These are phyloP conservation scores for Chloroceryle amazona DNA, from an alignment of 2,797 vertebrate species.

Conservation along the genomic window DNA sequence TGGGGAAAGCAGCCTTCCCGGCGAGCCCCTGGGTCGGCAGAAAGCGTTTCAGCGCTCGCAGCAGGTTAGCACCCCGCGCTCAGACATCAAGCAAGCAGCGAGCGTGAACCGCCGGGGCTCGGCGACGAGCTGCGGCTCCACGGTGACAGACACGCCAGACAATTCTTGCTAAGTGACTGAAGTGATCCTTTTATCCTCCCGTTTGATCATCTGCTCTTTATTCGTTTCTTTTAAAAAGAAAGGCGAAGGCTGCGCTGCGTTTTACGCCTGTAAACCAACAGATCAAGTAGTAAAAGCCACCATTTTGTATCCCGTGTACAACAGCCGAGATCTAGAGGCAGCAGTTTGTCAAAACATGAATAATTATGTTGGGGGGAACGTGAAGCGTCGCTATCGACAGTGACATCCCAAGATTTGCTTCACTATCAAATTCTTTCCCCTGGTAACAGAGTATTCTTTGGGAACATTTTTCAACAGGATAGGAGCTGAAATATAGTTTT, in stretches of 20 bases:
- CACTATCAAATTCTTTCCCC: background rate
- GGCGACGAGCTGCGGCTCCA: background rate
- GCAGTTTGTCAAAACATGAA: background rate
- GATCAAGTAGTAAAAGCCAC: background rate
- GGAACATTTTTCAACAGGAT: background rate
- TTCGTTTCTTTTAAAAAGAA: background rate
- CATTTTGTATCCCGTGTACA: background rate
- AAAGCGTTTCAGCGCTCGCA: too few relatives aligned
- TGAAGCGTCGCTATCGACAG: background rate
- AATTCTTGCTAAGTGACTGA: background rate
- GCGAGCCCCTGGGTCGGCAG: background rate
- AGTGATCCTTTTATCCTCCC: background rate
- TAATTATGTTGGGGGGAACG: background rate
- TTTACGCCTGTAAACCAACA: background rate
- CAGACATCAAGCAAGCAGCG: background rate
- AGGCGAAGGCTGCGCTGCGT: rapidly evolving
- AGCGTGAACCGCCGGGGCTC: rapidly evolving
- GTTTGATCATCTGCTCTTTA: background rate
- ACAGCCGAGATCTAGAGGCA: background rate
- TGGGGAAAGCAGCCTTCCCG: background rate
- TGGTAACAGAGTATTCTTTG: background rate
- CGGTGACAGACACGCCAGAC: background rate
- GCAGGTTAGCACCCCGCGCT: background rate
- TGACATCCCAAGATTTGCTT: background rate
- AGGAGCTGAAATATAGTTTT: background rate